Conservation (phyloP, 2,888 invertebrate genomes). For the Drosophila nr. fundita region DNA sequence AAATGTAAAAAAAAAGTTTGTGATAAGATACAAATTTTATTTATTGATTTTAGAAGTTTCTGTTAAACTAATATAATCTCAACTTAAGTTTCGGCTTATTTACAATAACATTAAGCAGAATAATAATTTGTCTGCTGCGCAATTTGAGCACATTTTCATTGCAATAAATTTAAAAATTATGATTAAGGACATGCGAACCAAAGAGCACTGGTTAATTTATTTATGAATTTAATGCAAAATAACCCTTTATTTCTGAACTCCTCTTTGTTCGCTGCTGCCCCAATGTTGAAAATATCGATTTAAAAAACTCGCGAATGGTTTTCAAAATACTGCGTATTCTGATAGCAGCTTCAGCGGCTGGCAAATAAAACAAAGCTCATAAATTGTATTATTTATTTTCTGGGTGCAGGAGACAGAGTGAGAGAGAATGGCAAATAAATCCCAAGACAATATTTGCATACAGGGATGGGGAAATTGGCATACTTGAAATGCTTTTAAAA, state of each 20-base stretch:
- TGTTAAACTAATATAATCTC: background rate
- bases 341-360: slow-evolving; percentile 21
- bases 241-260: slow-evolving; percentile 31
- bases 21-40: background rate
- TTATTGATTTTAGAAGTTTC: background rate
- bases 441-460: slow-evolving; percentile 7
- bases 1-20: background rate
- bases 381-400: slow-evolving; percentile 45
- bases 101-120: background rate
- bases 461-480: slow-evolving; percentile 14
- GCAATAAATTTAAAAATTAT: background rate
- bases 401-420: background rate
- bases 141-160: background rate
- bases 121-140: background rate
- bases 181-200: background rate
- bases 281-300: slow-evolving; percentile 2
- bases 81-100: background rate
- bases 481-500: slow-evolving; percentile 42
- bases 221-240: slow-evolving; percentile 28
- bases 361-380: slow-evolving; percentile 54
- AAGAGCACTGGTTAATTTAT: slow-evolving; percentile 26
- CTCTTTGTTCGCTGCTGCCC: slow-evolving; percentile 1
- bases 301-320: slow-evolving; percentile 20
- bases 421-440: slow-evolving; percentile 13
- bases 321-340: slow-evolving; percentile 32